Evolutionary conservation across 2,888 invertebrate genomes (phyloP).

Genomic region (Emmelina monodactyla): DNA sequence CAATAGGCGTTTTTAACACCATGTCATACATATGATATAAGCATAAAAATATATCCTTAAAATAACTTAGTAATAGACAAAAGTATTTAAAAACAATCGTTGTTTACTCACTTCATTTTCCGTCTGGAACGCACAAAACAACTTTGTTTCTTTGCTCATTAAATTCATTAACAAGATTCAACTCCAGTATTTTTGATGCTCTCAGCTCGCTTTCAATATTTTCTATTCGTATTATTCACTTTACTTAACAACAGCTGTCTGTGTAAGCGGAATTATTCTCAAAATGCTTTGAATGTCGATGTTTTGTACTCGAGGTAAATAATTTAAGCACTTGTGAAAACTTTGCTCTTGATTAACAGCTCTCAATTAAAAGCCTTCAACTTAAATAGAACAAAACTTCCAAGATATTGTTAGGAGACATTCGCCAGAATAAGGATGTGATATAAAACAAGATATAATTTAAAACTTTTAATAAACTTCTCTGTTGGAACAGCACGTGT

Average conservation of each 20-base stretch:
- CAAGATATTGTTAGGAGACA: slow-evolving; percentile 39
- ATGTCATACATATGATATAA: no score
- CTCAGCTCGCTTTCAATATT: slow-evolving; percentile 46
- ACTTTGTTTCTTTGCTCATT: slow-evolving; percentile 52
- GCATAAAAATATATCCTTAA: no score
- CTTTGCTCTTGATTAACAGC: slow-evolving; percentile 58
- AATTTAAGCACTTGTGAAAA: slow-evolving; percentile 59
- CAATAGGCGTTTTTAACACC: no score
- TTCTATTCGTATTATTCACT: slow-evolving; percentile 48
- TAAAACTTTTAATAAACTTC: slow-evolving; percentile 11
- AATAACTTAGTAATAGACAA: no score
- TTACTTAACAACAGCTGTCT: no score
- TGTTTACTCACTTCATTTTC: no score
- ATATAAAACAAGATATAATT: slow-evolving; percentile 12
- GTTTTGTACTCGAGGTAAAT: slow-evolving; percentile 61
- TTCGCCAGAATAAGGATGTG: slow-evolving; percentile 18
- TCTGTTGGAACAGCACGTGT: neutral
- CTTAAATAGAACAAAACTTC: slow-evolving; percentile 46
- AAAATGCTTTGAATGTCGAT: slow-evolving; percentile 55
- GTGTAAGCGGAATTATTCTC: slow-evolving; percentile 52
- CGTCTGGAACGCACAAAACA: slow-evolving; percentile 34
- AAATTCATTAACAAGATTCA: slow-evolving; percentile 56
- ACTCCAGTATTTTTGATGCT: slow-evolving; percentile 54
- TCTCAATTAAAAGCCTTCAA: slow-evolving; percentile 55
- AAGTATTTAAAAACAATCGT: no score